Conservation (phyloP, 2,888 invertebrate genomes). For the Parasteatoda lunata region DNA sequence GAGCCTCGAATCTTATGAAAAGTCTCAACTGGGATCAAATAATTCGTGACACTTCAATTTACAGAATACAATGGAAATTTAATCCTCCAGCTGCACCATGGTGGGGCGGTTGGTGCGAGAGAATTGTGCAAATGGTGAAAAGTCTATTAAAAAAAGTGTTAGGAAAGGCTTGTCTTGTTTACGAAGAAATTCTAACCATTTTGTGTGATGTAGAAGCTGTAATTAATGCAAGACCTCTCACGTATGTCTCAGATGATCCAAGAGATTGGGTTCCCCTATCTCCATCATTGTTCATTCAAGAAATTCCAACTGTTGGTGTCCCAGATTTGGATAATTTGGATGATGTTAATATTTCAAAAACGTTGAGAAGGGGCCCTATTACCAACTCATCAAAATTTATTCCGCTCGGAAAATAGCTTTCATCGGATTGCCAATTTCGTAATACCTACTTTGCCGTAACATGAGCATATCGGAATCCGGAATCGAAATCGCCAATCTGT, state of each 20-base stretch:
- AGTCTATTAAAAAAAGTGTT: not conserved
- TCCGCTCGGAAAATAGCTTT: too few relatives aligned
- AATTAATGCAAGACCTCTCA: not conserved
- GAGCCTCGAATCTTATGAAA: not conserved
- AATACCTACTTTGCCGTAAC: too few relatives aligned
- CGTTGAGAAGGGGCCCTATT: too few relatives aligned
- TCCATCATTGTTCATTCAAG: not conserved
- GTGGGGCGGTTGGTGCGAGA: not conserved
- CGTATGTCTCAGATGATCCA: not conserved
- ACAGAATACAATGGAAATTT: not conserved
- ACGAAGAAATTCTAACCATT: too few relatives aligned
- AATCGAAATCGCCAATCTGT: too few relatives aligned
- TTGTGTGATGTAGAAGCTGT: not conserved
- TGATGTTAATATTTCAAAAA: not conserved
- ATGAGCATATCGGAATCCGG: too few relatives aligned
- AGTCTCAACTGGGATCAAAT: not conserved
- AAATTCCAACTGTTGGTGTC: not conserved
- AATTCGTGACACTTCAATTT: not conserved
- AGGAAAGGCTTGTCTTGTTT: not conserved
- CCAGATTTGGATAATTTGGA: not conserved
- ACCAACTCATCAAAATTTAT: slow-evolving; percentile 3
- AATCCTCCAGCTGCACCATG: not conserved
- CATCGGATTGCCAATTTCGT: too few relatives aligned
- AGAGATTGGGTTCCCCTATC: not conserved
- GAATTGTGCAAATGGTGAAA: not conserved